Base-by-base conservation (phyloP, 2,113 vertebrate species). In the Barbus barbus region DNA sequence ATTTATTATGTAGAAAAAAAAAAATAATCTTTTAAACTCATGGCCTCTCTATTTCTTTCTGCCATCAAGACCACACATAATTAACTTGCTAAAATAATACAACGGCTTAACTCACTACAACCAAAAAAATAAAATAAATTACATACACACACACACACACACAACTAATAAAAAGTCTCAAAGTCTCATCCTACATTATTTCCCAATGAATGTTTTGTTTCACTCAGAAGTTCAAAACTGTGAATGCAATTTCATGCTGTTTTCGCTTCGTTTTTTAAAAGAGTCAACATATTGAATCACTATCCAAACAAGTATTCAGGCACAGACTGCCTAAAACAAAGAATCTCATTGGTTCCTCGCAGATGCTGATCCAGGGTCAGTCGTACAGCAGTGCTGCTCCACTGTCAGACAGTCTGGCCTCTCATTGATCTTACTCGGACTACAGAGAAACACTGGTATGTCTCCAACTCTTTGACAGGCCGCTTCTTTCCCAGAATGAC, bases 371-470 rank as follows among this genome's bases (percentile, higher is more conserved):
- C 26, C 26, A 51, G 78, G 78, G 41, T 67, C 78, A 81, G 81
- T 24, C 33, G 83, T 58, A 85, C 38, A 48, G 41, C 69, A 33
- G 41, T 31, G n/a, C 71, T 71, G 78, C 38, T 51, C 24, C 22
- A 11, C 69, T 2, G 26, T 24, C 58, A 79, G 56, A 44, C 78
- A 28, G 46, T 36, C 53, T 31, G 31, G 33, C 51, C 46, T 58
- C 58, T 13, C 48, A 38, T 46, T 14, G 63, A 67, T 82, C 73
- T 79, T 58, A 73, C 61, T 46, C 31, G 28, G 82, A 84, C 84
- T 82, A 74, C 65, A 83, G 75, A 79, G 28, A 24, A 82, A 78
- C 58, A 85, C 82, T 3, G 78, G 65, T 24, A 61, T 63, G 71
- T 86, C 77, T 63, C 67, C 1, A 9, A 44, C 24, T n/a, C 41